Evolutionary conservation across 2,888 invertebrate genomes (phyloP).

Genomic region (Pilophorus perplexus): DNA sequence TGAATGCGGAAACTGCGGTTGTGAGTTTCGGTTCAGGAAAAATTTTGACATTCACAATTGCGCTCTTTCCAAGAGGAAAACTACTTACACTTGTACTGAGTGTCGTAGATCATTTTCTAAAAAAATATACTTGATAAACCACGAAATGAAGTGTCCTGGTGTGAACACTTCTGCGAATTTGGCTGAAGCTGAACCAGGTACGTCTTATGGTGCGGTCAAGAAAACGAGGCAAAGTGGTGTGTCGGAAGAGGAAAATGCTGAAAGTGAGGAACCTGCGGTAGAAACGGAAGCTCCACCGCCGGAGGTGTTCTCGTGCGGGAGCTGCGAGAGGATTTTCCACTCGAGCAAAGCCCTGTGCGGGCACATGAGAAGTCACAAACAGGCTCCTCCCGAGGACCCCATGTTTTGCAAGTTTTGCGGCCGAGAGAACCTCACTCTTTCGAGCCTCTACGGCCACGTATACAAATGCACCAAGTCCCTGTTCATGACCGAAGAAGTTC

Average conservation of each 20-base stretch:
- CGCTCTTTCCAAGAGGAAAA: not conserved
- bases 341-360: slow-evolving; percentile 41
- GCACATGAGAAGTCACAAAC: slow-evolving; percentile 34
- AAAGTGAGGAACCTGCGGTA: not conserved
- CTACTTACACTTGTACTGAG: slow-evolving; percentile 15
- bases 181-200: not conserved
- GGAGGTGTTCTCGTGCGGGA: slow-evolving; percentile 14
- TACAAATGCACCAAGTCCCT: slow-evolving; percentile 31
- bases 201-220: slow-evolving; percentile 10
- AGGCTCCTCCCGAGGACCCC: not conserved
- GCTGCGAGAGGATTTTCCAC: slow-evolving; percentile 36
- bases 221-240: slow-evolving; percentile 31
- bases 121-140: slow-evolving; percentile 26
- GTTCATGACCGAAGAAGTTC: slow-evolving; percentile 31
- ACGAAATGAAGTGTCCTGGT: slow-evolving; percentile 34
- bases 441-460: slow-evolving; percentile 22
- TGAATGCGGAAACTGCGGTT: slow-evolving; percentile 20
- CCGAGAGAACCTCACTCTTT: slow-evolving; percentile 12
- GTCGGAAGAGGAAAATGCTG: not conserved
- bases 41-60: slow-evolving; percentile 33
- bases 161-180: not conserved
- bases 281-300: not conserved
- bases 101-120: slow-evolving; percentile 28
- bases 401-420: slow-evolving; percentile 37
- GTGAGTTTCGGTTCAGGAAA: slow-evolving; percentile 27